Evolutionary conservation across 64 coral and sea anemone species (phyloP), one percentile per base, ranked within the genome.

Genomic region (Platygyra sinensis): DNA sequence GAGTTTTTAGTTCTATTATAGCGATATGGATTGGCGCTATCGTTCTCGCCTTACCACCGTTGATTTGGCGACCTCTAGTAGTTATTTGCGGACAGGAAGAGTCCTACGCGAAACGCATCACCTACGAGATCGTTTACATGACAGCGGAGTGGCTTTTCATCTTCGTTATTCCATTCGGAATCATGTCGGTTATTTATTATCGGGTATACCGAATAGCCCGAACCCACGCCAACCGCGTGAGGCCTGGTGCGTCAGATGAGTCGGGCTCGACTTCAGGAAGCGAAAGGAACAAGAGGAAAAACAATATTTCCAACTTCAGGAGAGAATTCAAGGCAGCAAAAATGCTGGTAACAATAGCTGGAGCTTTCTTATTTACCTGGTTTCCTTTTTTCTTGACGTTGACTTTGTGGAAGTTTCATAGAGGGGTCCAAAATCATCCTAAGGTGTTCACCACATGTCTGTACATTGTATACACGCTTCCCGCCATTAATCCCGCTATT

Each of bases 301-400:
- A 19, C 38, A 33, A 73, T 22, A 75, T 88, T 52, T 49, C 52
- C 14, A 82, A 81, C 72, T 30, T 93, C 10, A 93, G 32, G 27
- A 82, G 87, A 28, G 86, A 93, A 55, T 73, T 88, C 8, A 93
- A 93, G 28, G 91, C 91, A 4, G 91, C 91, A 4, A 89, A 93
- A 82, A 93, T 89, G 91, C 33, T 93, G 5, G 80, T 93, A 17
- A 93, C 86, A 29, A 83, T 93, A n/a, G 76, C 86, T 52, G 86
- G 91, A 6, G 71, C 87, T 60, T 93, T 93, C 54, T 76, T 93
- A 8, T 28, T 93, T 1, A 65, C 77, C 59, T 93, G 91, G 91
- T 89, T 82, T 51, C 91, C 91, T 15, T 89, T 93, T 62, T 93
- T 93, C 29, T 64, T 93, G 50, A 80, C 87, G 0, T 51, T 93